Conservation (phyloP, 2,888 invertebrate species). For the Globia sparganii region DNA sequence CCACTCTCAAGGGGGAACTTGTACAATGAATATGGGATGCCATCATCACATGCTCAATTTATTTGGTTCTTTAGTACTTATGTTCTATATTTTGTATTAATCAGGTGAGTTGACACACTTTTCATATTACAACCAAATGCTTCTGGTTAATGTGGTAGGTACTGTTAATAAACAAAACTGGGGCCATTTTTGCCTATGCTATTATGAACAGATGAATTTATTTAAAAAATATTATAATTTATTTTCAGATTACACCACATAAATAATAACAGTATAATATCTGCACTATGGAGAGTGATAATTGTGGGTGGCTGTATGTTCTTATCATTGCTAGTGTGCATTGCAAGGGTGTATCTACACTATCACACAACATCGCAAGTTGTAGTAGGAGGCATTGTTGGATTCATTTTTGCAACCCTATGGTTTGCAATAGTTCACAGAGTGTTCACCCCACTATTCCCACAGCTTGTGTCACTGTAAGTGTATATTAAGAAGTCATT, state of each 20-base stretch:
- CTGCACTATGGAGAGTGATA: conserved; percentile 93
- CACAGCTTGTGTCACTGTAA: conserved; percentile 96
- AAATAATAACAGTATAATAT: conserved; percentile 94
- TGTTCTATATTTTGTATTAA: conserved; percentile 95
- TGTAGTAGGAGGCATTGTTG: conserved; percentile 94
- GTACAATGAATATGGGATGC: conserved; percentile 96
- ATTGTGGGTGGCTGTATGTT: conserved; percentile 91
- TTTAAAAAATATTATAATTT: conserved; percentile 3
- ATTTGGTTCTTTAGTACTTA: conserved; percentile 97
- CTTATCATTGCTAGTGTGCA: conserved; percentile 91
- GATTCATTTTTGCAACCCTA: conserved; percentile 93
- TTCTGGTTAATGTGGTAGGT: background rate
- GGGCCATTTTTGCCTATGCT: background rate
- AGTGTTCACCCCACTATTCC: conserved; percentile 95
- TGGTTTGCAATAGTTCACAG: conserved; percentile 96
- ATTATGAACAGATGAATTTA: background rate
- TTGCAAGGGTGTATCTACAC: conserved; percentile 95
- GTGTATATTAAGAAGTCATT: conserved; percentile 72
- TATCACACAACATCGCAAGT: conserved; percentile 97
- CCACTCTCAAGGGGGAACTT: conserved; percentile 93
- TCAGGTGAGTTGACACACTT: conserved; percentile 91
- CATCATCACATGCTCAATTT: conserved; percentile 97
- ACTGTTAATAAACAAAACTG: background rate
- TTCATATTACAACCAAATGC: background rate
- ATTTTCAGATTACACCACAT: conserved; percentile 94